Conservation (phyloP, 2,113 vertebrate species). For the Aleadryas rufinucha region DNA sequence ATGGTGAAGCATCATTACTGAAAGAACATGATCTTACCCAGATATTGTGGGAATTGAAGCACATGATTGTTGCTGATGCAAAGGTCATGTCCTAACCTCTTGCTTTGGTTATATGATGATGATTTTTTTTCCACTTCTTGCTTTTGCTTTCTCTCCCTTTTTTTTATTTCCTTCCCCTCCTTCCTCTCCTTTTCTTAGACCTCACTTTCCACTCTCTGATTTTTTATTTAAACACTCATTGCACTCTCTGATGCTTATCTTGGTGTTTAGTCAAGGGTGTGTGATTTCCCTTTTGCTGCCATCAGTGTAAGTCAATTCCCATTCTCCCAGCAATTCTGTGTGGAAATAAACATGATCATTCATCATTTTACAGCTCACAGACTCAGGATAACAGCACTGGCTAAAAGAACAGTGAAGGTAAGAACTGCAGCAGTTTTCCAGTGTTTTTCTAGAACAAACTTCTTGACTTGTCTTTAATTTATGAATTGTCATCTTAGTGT, state of each 20-base stretch:
- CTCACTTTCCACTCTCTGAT: not conserved
- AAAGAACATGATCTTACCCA: not conserved
- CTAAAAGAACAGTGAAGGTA: not conserved
- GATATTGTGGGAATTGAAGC: not conserved
- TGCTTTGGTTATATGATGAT: not conserved
- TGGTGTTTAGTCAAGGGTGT: not conserved
- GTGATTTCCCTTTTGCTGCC: not conserved
- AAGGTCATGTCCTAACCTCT: not conserved
- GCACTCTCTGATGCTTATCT: not conserved
- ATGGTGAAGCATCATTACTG: not conserved
- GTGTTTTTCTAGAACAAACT: not conserved
- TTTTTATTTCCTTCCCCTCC: not conserved
- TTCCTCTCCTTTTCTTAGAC: not conserved
- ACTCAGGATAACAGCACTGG: not conserved
- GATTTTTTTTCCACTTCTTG: not conserved
- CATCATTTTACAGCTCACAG: not conserved
- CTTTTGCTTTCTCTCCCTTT: not conserved
- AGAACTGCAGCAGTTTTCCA: not conserved
- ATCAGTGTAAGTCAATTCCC: not conserved
- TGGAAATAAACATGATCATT: constrained; percentile 16
- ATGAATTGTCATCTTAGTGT: not conserved
- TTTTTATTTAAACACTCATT: constrained; percentile 5
- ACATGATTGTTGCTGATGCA: not conserved
- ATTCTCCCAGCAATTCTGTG: not conserved
- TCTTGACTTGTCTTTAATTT: not conserved